phyloP scores from a whole-genome alignment of 2,113 vertebrate species.

The Mellivora capensis region DNA sequence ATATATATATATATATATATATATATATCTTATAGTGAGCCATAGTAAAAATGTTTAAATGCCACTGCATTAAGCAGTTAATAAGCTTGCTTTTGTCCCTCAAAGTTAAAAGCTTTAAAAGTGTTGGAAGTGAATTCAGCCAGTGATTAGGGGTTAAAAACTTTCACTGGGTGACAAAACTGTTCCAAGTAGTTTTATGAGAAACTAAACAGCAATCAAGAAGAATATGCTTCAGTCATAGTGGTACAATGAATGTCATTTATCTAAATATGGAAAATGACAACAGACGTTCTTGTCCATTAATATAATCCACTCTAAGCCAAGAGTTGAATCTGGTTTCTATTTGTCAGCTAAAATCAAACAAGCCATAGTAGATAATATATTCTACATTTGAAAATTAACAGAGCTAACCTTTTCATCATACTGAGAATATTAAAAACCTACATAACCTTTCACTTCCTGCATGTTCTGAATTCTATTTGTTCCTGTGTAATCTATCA shows the following conservation, averaged over 20 bases:
- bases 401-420: not conserved
- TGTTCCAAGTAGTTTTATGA: not conserved
- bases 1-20: not conserved
- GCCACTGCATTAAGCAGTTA: not conserved
- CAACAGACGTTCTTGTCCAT: slow-evolving; percentile 2
- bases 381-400: slow-evolving; percentile 22
- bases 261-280: slow-evolving; percentile 30
- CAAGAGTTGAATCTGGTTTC: slow-evolving; percentile 35
- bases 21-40: not conserved
- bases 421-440: not conserved
- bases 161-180: not conserved
- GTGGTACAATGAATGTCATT: not conserved
- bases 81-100: not conserved
- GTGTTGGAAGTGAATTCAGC: not conserved
- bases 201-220: not conserved
- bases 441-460: not conserved
- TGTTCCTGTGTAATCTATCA: not conserved
- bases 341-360: slow-evolving; percentile 35
- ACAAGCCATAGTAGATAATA: not conserved
- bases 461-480: not conserved
- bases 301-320: slow-evolving; percentile 29
- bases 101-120: not conserved
- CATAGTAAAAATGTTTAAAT: not conserved
- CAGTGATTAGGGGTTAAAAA: not conserved
- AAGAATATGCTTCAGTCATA: not conserved